Evolutionary conservation across 2,888 invertebrate species (phyloP), one percentile per base, ranked within the genome.

Genomic region (Muscina levida): DNA sequence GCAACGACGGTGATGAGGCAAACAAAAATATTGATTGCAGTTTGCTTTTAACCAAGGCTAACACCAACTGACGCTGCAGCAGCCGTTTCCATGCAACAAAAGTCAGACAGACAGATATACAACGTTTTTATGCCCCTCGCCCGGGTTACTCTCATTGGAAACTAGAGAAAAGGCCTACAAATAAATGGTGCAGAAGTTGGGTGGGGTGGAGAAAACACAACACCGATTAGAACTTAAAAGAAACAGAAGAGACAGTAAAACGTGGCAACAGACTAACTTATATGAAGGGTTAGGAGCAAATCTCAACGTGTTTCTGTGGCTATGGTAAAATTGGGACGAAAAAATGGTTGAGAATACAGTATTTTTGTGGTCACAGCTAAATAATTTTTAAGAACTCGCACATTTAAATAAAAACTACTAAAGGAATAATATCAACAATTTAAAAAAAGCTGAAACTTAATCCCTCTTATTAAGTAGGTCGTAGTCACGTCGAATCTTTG

Each of bases 11-110:
- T 31, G 31, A 68, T 26, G 51, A 71, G 37, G 51, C 46, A 74
- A 79, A 72, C 68, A 68, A 68, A 68, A 68, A 72, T 79, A 79
- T 79, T 79, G 79, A 79, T 79, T 79, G 72, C 57, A 79, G 75
- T 57, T 57, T 72, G 59, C 56, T 72, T 75, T 56, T 53, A 56
- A n/a, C 67, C 67, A 68, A 68, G 68, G 68, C 68, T 68, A 62
- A 62, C 39, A 42, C 39, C 19, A 11, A 19, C 22, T 13, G 39
- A 6, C 17, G 17, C 0, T 1, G 11, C 4, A 4, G 11, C 24
- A 5, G 24, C 22, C 53, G 24, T 53, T 53, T 22, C 53, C 53
- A 53, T 19, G 48, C 48, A 48, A 48, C 48, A 19, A 31, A 8
- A 31, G 31, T 15, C 26, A 6, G 11, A 59, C 42, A 62, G 42